A percentile compares a stretch with the other conserved stretches of the same genome.
These are phyloP conservation scores for Thermophis baileyi DNA, from an alignment of 2,113 vertebrate species.

Conservation along the genomic window DNA sequence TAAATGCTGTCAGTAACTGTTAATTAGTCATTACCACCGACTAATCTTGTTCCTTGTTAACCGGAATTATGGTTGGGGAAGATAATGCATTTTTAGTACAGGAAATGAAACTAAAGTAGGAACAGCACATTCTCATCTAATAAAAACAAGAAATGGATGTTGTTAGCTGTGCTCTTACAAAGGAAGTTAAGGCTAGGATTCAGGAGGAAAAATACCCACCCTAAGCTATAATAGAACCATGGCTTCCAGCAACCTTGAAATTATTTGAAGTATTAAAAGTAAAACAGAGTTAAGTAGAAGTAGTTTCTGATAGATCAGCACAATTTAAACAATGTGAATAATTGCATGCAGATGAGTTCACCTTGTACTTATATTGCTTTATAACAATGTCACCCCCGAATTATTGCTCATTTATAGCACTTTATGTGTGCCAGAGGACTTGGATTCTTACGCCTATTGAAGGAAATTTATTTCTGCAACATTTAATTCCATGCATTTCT, in stretches of 20 bases:
- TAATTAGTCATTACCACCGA: constrained; percentile 11
- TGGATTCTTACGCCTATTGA: not conserved
- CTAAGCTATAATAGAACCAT: not conserved
- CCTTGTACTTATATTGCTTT: constrained; percentile 6
- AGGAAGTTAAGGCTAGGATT: not conserved
- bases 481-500: not conserved
- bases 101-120: constrained; percentile 26
- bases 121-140: constrained; percentile 16
- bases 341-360: constrained; percentile 1
- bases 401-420: constrained; percentile 7
- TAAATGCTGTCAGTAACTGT: constrained; percentile 29
- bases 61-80: constrained; percentile 21
- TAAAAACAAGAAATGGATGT: not conserved
- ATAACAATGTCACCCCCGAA: not conserved
- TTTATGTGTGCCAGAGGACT: not conserved
- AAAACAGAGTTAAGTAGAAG: not conserved
- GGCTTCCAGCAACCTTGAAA: constrained; percentile 15
- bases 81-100: constrained; percentile 7
- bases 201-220: not conserved
- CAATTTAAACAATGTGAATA: constrained; percentile 25
- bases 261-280: not conserved
- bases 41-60: constrained; percentile 36
- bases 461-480: not conserved
- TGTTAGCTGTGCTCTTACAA: not conserved
- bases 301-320: constrained; percentile 7